A percentile compares a stretch with the other conserved stretches of the same genome.
These are phyloP conservation scores for Aphaenogaster ashmeadi DNA, from an alignment of 1,140 invertebrate species.

Conservation along the genomic window DNA sequence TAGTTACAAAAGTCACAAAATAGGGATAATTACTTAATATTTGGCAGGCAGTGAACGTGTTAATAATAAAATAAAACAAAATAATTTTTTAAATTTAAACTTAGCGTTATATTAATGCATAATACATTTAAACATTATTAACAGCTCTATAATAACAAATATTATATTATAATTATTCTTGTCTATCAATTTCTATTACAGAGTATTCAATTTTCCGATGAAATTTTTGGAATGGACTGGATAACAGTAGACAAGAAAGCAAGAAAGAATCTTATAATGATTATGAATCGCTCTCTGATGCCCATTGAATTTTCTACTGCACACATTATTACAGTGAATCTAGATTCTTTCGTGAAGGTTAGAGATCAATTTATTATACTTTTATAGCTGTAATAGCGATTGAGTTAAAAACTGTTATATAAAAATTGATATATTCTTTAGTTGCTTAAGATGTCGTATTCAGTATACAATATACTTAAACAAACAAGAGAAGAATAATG, in stretches of 20 bases:
- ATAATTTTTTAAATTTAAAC: neutral
- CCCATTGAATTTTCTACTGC: slow-evolving; percentile 65
- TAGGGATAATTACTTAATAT: too few species aligned
- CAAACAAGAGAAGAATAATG: slow-evolving; percentile 28
- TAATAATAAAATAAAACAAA: neutral
- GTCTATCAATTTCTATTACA: neutral
- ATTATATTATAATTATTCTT: neutral
- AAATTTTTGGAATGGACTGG: slow-evolving; percentile 64
- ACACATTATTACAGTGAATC: slow-evolving; percentile 50
- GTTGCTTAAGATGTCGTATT: slow-evolving; percentile 71
- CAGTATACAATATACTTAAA: slow-evolving; percentile 68
- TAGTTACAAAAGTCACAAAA: too few species aligned
- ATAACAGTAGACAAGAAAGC: neutral
- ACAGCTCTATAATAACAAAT: neutral
- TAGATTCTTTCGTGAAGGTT: slow-evolving; percentile 65
- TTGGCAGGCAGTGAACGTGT: too few species aligned
- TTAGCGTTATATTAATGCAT: neutral
- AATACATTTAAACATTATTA: neutral
- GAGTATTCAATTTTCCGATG: slow-evolving; percentile 56
- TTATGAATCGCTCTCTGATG: slow-evolving; percentile 54
- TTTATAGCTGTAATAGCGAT: neutral
- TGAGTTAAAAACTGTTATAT: neutral
- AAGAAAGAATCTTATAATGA: slow-evolving; percentile 38
- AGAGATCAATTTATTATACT: slow-evolving; percentile 19
- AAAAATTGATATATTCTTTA: slow-evolving; percentile 42